Evolutionary conservation across 2,797 vertebrate species (phyloP), one percentile per base, ranked within the genome.

Genomic region (Sitta carolinensis): DNA sequence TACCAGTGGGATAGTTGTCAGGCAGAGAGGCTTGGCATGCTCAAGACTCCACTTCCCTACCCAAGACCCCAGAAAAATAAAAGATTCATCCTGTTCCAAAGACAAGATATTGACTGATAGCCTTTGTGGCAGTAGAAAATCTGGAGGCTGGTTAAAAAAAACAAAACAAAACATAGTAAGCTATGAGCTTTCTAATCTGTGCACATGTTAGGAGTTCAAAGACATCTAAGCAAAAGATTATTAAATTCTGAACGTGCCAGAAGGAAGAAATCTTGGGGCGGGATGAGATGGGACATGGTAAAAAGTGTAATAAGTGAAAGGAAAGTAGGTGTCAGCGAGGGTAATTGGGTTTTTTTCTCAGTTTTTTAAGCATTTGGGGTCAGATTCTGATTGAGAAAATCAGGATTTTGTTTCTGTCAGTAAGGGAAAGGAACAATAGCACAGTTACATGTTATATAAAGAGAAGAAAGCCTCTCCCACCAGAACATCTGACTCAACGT

Each of bases 11-110:
- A 93, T 59, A 95, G 55, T 16, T 88, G 93, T 90, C 93, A 91
- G 45, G 93, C 93, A 94, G 75, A 94, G 58, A 84, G 45, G n/a
- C 34, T 94, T 95, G 93, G 78, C 85, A 85, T 19, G 22, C 27
- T 70, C 64, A 58, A 43, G 40, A 38, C 42, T 83, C 47, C 42
- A 23, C 54, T 93, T 70, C 57, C 38, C 40, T 58, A 45, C n/a
- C 47, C 57, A 50, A 94, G 40, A 66, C 82, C 48, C 66, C 81
- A 93, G 72, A 84, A 95, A 95, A 96, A 95, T 21, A 89, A 91
- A 83, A 91, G 68, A 69, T 69, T 40, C 18, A 80, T 36, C 36
- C 36, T 36, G 36, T 89, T 68, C 47, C 58, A 76, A 75, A 75
- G 32, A 36, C 30, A 67, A 67, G 5, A 23, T 52, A 38, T 8